A percentile compares a stretch with the other conserved stretches of the same genome.
Evolutionary conservation across 2,888 invertebrate species (phyloP).

Genomic region (Anaspis maculata): DNA sequence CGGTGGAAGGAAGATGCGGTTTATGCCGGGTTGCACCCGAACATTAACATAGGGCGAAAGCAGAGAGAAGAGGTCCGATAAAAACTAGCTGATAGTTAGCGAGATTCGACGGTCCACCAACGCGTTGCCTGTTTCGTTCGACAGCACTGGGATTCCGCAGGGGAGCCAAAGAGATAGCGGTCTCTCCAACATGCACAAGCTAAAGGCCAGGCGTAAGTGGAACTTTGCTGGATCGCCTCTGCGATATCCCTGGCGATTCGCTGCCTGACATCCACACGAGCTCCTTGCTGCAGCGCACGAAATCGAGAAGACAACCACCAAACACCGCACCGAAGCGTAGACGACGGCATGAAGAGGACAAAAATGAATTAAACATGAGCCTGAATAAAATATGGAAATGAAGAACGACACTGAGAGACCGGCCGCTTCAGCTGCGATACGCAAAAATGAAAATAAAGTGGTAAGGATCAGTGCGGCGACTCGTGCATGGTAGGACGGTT

Average conservation of each 20-base stretch:
- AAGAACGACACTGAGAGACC: conserved; percentile 27
- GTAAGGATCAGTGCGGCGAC: too few species aligned
- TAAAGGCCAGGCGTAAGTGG: conserved; percentile 24
- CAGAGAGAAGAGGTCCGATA: too few species aligned
- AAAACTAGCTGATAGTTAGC: conserved; percentile 13
- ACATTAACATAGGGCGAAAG: conserved; percentile 11
- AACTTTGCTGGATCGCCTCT: conserved; percentile 23
- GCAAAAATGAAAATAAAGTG: conserved; percentile 21
- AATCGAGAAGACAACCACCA: conserved; percentile 23
- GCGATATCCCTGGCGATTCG: conserved; percentile 5
- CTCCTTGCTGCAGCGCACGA: conserved; percentile 13
- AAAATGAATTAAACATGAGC: conserved; percentile 40
- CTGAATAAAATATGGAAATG: conserved; percentile 39
- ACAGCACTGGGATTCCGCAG: conserved; percentile 6
- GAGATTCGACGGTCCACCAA: conserved; percentile 13
- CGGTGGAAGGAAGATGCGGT: not conserved
- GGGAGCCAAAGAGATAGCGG: conserved; percentile 6
- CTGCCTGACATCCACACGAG: not conserved
- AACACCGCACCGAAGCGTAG: conserved; percentile 9
- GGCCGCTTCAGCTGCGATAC: conserved; percentile 18
- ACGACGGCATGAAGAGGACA: conserved; percentile 25
- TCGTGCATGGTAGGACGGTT: too few species aligned
- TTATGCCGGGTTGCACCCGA: conserved; percentile 5
- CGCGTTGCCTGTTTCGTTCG: conserved; percentile 9
- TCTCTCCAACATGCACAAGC: conserved; percentile 5